Conservation (phyloP, 2,888 invertebrate species). For the Patella pellucida region DNA sequence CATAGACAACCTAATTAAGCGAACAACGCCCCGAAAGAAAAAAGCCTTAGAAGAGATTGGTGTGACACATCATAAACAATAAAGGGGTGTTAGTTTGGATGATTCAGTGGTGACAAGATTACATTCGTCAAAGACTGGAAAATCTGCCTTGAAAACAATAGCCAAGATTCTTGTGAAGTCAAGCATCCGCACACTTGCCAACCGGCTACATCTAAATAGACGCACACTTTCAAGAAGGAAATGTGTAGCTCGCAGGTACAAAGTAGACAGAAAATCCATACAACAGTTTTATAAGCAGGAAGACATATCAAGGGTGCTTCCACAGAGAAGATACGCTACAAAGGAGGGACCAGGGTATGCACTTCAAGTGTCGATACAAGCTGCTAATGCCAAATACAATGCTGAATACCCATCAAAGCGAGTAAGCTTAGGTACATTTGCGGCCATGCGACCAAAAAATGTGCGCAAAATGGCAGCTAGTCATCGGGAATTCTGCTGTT, state of each 20-base stretch:
- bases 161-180: not conserved
- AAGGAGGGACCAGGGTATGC: slow-evolving; percentile 37
- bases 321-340: slow-evolving; percentile 33
- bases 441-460: not conserved
- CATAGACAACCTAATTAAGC: slow-evolving; percentile 14
- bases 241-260: slow-evolving; percentile 12
- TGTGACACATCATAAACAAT: not conserved
- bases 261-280: slow-evolving; percentile 2
- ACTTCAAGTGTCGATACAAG: slow-evolving; percentile 17
- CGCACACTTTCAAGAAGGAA: not conserved
- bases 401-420: not conserved
- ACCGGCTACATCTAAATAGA: not conserved
- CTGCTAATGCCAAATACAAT: not conserved
- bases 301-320: slow-evolving; percentile 33
- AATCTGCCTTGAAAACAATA: not conserved
- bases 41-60: slow-evolving; percentile 12
- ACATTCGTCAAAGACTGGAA: not conserved
- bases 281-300: slow-evolving; percentile 30
- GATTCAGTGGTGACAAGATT: slow-evolving; percentile 14
- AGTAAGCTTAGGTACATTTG: not conserved
- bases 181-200: too few species aligned
- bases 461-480: not conserved
- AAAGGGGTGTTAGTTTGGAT: not conserved
- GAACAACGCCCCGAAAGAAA: slow-evolving; percentile 21
- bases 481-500: not conserved